These are phyloP conservation scores for Drosophila kurseongensis DNA, from an alignment of 1,140 invertebrate genomes.

Conservation along the genomic window DNA sequence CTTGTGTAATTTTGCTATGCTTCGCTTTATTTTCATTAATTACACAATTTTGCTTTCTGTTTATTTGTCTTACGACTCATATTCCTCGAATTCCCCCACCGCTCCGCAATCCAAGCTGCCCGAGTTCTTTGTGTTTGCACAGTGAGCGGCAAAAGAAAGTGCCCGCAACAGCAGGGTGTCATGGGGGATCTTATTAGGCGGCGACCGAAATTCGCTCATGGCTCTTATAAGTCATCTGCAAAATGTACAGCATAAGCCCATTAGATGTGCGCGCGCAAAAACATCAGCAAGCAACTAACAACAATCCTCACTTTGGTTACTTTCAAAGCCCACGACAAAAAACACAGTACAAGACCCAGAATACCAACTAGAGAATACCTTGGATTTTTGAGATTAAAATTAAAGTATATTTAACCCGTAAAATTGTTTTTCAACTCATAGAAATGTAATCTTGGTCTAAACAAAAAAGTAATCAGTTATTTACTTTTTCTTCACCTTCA, in stretches of 20 bases:
- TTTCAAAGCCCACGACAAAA: slow-evolving; percentile 6
- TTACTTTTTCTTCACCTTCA: too few species aligned
- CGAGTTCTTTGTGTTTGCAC: slow-evolving; percentile 48
- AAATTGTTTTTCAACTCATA: too few species aligned
- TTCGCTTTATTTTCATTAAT: slow-evolving; percentile 59
- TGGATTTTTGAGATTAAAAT: not conserved
- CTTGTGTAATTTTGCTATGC: slow-evolving; percentile 68
- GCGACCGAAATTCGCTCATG: slow-evolving; percentile 51
- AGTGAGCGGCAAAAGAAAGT: slow-evolving; percentile 78
- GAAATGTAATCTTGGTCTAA: too few species aligned
- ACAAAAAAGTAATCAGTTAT: too few species aligned
- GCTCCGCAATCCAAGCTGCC: not conserved
- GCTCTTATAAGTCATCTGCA: slow-evolving; percentile 58
- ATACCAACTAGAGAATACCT: slow-evolving; percentile 22
- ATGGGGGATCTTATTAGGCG: slow-evolving; percentile 38
- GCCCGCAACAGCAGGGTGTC: slow-evolving; percentile 29
- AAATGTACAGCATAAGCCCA: slow-evolving; percentile 77
- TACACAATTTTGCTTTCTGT: slow-evolving; percentile 62
- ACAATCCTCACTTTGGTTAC: slow-evolving; percentile 16
- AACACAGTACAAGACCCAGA: not conserved
- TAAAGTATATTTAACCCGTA: too few species aligned
- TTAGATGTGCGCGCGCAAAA: slow-evolving; percentile 68
- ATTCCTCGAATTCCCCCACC: slow-evolving; percentile 22
- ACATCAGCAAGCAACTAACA: slow-evolving; percentile 34
- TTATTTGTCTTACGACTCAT: slow-evolving; percentile 68